Conservation (phyloP, 2,888 invertebrate genomes). For the Callyntrura sp. region DNA sequence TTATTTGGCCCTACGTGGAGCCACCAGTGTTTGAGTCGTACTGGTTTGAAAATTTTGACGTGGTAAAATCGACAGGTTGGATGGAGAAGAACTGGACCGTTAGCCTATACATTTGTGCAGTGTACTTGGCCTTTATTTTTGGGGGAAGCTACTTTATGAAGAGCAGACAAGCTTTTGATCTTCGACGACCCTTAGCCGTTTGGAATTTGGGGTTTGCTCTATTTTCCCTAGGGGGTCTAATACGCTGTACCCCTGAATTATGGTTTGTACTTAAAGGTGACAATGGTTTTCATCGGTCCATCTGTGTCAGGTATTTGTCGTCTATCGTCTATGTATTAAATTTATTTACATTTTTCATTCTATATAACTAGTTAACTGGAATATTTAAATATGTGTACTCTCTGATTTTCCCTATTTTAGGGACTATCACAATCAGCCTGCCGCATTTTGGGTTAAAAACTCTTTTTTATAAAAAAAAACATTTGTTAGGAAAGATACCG, state of each 20-base stretch:
- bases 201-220: slow-evolving; percentile 96
- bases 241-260: slow-evolving; percentile 63
- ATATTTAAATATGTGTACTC: too few species aligned
- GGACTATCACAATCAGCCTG: slow-evolving; percentile 73
- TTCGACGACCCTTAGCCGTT: slow-evolving; percentile 93
- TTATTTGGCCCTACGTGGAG: slow-evolving; percentile 74
- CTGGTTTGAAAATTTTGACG: slow-evolving; percentile 76
- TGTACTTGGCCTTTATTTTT: slow-evolving; percentile 97
- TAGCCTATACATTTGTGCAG: slow-evolving; percentile 66
- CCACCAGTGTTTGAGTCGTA: slow-evolving; percentile 73
- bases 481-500: background rate
- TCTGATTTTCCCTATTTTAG: slow-evolving; percentile 40
- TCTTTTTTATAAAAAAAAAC: background rate
- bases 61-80: slow-evolving; percentile 64
- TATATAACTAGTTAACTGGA: background rate
- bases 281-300: slow-evolving; percentile 74
- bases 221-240: slow-evolving; percentile 66
- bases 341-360: background rate
- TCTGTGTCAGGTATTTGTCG: slow-evolving; percentile 78
- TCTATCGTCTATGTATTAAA: too few species aligned
- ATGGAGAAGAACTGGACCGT: slow-evolving; percentile 74
- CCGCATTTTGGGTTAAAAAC: slow-evolving; percentile 74
- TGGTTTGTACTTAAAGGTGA: slow-evolving; percentile 67
- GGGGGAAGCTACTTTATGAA: slow-evolving; percentile 97
- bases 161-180: slow-evolving; percentile 94